Evolutionary conservation across 92 coral and sea anemone species (phyloP).

Genomic region (Actinernus sp.): DNA sequence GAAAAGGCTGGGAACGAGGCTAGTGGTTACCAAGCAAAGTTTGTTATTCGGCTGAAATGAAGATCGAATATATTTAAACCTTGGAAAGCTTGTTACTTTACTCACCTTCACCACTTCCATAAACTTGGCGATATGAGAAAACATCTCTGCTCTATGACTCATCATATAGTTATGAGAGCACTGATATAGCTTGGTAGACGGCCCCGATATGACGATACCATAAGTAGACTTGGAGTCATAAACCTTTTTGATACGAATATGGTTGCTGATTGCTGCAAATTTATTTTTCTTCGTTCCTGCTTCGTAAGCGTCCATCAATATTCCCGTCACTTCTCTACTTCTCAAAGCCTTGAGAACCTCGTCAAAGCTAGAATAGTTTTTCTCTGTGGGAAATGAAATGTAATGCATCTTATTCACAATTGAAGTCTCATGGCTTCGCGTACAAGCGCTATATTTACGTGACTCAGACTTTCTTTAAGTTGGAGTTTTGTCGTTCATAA

Average conservation of each 20-base stretch:
- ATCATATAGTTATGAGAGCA: constrained; percentile 80
- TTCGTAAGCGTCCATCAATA: constrained; percentile 78
- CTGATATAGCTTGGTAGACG: constrained; percentile 55
- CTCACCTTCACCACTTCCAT: constrained; percentile 54
- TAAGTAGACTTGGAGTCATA: constrained; percentile 74
- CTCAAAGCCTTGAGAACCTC: constrained; percentile 68
- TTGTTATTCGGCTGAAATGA: no score
- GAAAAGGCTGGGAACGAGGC: no score
- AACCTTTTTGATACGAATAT: constrained; percentile 51
- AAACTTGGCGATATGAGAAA: constrained; percentile 53
- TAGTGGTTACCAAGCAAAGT: no score
- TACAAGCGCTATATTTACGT: no score
- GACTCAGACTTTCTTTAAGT: no score
- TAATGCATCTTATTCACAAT: no score
- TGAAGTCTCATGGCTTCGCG: no score
- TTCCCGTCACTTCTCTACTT: constrained; percentile 64
- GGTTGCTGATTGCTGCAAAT: constrained; percentile 33
- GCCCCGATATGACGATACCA: constrained; percentile 85
- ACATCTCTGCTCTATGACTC: constrained; percentile 60
- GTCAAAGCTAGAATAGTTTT: constrained; percentile 56
- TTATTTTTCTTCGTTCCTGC: constrained; percentile 67
- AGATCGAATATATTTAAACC: no score
- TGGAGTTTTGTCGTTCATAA: no score
- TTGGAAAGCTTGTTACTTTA: no score
- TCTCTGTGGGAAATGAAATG: constrained; percentile 13